Evolutionary conservation across 2,113 vertebrate genomes (phyloP), one percentile per base, ranked within the genome.

Genomic region (Semicossyphus pulcher): DNA sequence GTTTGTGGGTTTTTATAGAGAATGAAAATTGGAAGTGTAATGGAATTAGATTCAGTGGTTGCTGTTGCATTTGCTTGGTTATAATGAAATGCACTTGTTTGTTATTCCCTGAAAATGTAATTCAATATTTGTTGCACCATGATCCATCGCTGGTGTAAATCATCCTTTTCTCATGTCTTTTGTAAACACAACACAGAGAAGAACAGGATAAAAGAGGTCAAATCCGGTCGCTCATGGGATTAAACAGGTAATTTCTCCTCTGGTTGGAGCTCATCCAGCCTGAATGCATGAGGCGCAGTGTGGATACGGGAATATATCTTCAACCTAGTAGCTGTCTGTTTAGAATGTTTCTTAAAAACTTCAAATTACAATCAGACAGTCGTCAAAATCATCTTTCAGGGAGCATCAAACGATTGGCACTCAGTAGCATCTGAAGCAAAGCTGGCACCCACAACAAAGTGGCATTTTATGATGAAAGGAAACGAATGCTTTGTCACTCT

Each of bases 401-500:
- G 3, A 28, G 48, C 36, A 72, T 79, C 41, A 74, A 81, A 73
- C 39, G 10, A 48, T 18, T 16, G 26, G 47, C 52, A 51, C 25
- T 44, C 7, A 7, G 32, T 11, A 31, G 29, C 37, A n/a, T 54
- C 7, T 12, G 49, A 41, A 26, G 52, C 48, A 49, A n/a, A 4
- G 34, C 48, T 53, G 56, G 31, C 65, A 54, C 23, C 41, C 39
- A 74, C 52, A 73, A 80, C 69, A 82, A 85, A 87, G 68, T 65
- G 47, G 6, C 39, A 63, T 79, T 87, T 84, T 28, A 78, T 87
- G 53, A 59, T 69, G 51, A 77, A 72, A 81, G 53, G 73, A 79
- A 68, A 51, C 52, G 64, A 60, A 88, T 25, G 32, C 60, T 63
- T 72, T 71, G 47, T 76, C 49, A 29, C 65, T 72, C 26, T 2